Evolutionary conservation across 2,113 vertebrate genomes (phyloP).

Genomic region (Centropristis striata): DNA sequence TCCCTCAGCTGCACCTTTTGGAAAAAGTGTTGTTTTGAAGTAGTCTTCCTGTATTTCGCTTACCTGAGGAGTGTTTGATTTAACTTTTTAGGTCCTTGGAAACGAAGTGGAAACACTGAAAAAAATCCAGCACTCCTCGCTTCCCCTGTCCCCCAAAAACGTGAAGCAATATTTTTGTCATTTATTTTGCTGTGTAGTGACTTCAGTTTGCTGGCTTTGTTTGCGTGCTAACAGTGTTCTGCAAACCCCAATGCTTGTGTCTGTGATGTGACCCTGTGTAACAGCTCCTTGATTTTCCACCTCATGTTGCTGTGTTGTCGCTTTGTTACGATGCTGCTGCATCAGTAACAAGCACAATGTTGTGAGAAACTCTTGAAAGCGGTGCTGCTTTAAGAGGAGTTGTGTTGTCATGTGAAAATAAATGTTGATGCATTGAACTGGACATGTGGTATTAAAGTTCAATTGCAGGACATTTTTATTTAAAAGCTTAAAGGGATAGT

Average conservation of each 20-base stretch:
- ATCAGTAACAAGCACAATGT: slow-evolving; percentile 63
- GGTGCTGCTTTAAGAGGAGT: slow-evolving; percentile 59
- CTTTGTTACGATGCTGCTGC: slow-evolving; percentile 65
- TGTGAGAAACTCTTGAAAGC: slow-evolving; percentile 66
- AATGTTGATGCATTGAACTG: slow-evolving; percentile 80
- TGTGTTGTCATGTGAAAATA: slow-evolving; percentile 31
- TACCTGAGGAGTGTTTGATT: slow-evolving; percentile 84
- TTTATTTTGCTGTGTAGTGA: slow-evolving; percentile 54
- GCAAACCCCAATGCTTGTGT: slow-evolving; percentile 57
- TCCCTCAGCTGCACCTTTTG: slow-evolving; percentile 44
- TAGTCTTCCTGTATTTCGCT: slow-evolving; percentile 47
- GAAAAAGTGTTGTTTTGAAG: slow-evolving; percentile 45
- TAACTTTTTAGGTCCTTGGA: slow-evolving; percentile 81
- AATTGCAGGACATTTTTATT: slow-evolving; percentile 13
- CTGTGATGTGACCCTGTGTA: slow-evolving; percentile 69
- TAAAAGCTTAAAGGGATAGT: not conserved
- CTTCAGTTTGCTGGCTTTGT: slow-evolving; percentile 64
- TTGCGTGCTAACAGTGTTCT: slow-evolving; percentile 34
- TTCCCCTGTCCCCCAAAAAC: slow-evolving; percentile 79
- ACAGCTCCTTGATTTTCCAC: slow-evolving; percentile 29
- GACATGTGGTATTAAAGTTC: slow-evolving; percentile 56
- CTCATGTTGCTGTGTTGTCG: slow-evolving; percentile 30
- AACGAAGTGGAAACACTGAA: slow-evolving; percentile 78
- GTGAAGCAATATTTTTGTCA: slow-evolving; percentile 71
- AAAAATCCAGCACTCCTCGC: slow-evolving; percentile 84